These are phyloP conservation scores for Homarus americanus DNA, from an alignment of 1,140 invertebrate genomes.

Conservation along the genomic window DNA sequence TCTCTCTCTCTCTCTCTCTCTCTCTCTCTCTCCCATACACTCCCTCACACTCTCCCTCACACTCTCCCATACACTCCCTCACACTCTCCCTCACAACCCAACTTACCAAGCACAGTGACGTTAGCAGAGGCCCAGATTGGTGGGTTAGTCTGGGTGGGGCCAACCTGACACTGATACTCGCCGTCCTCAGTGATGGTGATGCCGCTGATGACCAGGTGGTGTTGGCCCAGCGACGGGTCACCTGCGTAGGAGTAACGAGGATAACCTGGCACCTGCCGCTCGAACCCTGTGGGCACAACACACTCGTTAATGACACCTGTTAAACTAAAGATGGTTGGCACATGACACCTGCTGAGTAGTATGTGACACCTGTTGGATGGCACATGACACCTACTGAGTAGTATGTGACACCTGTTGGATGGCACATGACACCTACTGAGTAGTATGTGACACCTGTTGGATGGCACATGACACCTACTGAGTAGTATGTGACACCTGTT, in stretches of 20 bases:
- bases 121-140: slow-evolving; percentile 50
- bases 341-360: neutral
- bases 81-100: neutral
- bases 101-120: slow-evolving; percentile 37
- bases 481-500: neutral
- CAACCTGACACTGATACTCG: slow-evolving; percentile 55
- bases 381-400: neutral
- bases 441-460: neutral
- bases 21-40: neutral
- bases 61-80: no score
- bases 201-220: slow-evolving; percentile 39
- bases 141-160: slow-evolving; percentile 8
- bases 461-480: neutral
- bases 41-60: neutral
- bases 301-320: neutral
- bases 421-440: neutral
- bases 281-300: slow-evolving; percentile 20
- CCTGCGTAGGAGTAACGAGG: slow-evolving; percentile 36
- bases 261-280: slow-evolving; percentile 38
- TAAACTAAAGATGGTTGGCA: neutral
- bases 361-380: neutral
- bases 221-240: neutral
- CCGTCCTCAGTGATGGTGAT: slow-evolving; percentile 41
- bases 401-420: no score
- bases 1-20: neutral